phyloP scores from a whole-genome alignment of 1,140 invertebrate genomes.

The Trachymyrmex cornetzi region DNA sequence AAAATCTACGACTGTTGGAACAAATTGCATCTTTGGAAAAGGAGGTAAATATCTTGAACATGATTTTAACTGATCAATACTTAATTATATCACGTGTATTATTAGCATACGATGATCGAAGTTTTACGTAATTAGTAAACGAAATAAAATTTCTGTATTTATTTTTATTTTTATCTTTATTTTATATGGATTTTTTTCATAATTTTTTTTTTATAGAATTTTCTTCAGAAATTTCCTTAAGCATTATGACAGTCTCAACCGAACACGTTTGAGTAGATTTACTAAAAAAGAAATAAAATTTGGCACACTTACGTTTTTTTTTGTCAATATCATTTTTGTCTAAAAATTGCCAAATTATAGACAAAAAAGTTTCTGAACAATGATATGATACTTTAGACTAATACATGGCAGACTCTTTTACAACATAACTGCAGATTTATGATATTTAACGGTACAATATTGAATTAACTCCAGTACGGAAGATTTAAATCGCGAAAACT shows the following conservation, averaged over 20 bases:
- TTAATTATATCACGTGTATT: background rate
- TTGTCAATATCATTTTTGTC: too few relatives aligned
- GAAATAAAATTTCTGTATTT: background rate
- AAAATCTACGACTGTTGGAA: constrained; percentile 91
- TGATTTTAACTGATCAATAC: background rate
- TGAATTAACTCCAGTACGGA: background rate
- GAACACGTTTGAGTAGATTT: too few relatives aligned
- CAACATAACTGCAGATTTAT: background rate
- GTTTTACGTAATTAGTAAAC: background rate
- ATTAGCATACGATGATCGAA: background rate
- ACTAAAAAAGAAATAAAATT: too few relatives aligned
- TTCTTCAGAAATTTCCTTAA: too few relatives aligned
- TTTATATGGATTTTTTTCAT: background rate
- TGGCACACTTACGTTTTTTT: too few relatives aligned
- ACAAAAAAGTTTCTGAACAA: too few relatives aligned
- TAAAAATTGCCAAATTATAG: too few relatives aligned
- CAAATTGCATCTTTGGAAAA: constrained; percentile 92
- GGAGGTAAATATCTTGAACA: constrained; percentile 87
- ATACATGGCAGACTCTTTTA: background rate
- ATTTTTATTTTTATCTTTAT: too few relatives aligned
- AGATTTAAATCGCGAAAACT: background rate
- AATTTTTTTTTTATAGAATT: too few relatives aligned
- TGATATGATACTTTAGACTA: too few relatives aligned
- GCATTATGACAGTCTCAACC: too few relatives aligned
- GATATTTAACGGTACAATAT: background rate